Percentiles rank a stretch among this genome's conserved stretches.
Evolutionary conservation across 2,113 vertebrate genomes (phyloP).

Genomic region (Copsychus sechellarum): DNA sequence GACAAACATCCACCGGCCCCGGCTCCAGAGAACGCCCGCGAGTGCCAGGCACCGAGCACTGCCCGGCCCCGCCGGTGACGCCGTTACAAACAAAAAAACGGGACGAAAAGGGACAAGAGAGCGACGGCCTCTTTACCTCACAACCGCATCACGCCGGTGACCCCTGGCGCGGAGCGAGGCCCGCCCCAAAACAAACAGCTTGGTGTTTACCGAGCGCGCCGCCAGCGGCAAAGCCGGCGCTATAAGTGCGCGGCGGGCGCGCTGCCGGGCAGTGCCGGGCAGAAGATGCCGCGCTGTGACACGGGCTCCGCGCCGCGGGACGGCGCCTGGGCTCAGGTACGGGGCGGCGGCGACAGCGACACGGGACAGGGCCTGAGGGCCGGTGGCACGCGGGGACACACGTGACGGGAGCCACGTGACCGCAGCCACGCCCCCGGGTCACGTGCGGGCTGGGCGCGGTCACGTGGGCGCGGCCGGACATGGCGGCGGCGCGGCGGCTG

Average conservation of each 20-base stretch:
- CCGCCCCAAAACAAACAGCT: neutral
- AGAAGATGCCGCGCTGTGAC: neutral
- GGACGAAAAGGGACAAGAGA: neutral
- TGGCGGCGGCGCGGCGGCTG: neutral
- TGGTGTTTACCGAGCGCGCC: neutral
- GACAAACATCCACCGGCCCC: neutral
- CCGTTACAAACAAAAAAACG: rapidly evolving
- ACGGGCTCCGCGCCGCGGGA: neutral
- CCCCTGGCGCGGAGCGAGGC: neutral
- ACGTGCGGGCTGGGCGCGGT: neutral
- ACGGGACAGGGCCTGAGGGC: neutral
- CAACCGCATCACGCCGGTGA: neutral
- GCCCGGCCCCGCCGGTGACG: neutral
- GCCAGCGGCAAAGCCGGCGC: neutral
- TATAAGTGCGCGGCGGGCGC: neutral
- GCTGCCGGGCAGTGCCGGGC: neutral
- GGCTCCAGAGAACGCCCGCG: neutral
- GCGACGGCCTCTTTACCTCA: neutral
- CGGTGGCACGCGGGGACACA: too few species aligned
- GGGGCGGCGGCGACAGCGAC: neutral
- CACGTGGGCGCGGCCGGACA: neutral
- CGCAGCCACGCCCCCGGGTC: rapidly evolving
- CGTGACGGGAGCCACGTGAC: too few species aligned
- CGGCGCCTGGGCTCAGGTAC: neutral
- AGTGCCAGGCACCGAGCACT: neutral